Evolutionary conservation across 2,888 invertebrate species (phyloP), one percentile per base, ranked within the genome.

Genomic region (Habrosyne pyritoides): DNA sequence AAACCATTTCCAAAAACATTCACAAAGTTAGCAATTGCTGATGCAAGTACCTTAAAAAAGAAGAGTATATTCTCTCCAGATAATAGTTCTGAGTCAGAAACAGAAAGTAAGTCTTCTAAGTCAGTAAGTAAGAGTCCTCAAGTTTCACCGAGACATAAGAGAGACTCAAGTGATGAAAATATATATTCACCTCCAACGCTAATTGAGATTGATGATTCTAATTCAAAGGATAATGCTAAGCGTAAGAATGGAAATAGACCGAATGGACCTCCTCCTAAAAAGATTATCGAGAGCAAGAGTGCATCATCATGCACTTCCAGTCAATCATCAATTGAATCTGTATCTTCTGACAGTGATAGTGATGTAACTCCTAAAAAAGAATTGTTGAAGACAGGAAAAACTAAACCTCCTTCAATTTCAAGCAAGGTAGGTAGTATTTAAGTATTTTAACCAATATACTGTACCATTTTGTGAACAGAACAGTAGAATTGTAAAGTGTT

Each of bases 1-100:
- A 91, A 86, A 59, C 83, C 86, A 0, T 71, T 81, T 21, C 67
- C 84, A 1, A 94, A 93, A 81, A 80, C 90, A 0, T 69, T 83
- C 33, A 74, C 81, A 21, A 93, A 93, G 75, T 65, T 86, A 0
- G 62, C 73, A 30, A 76, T 83, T 55, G 67, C 79, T 55, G 81
- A 85, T 55, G 65, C 80, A 2, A 80, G 82, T 48, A 78, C 81
- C 2, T 76, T 83, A 47, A 96, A 95, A 75, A 96, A 95, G 80
- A 96, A 96, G 78, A 96, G 96, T 74, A 97, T 97, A 73, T 97
- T 97, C 74, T 97, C 97, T 54, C 96, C 97, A 0, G 96, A 96
- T 67, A 96, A 96, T 73, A 90, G 89, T 80, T 85, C 93, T 57
- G 87, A 87, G 79, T 86, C 87, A 52, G 87, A 89, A 70, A 73